Evolutionary conservation across 2,888 invertebrate species (phyloP).

Genomic region (Minunthozetes semirufus): DNA sequence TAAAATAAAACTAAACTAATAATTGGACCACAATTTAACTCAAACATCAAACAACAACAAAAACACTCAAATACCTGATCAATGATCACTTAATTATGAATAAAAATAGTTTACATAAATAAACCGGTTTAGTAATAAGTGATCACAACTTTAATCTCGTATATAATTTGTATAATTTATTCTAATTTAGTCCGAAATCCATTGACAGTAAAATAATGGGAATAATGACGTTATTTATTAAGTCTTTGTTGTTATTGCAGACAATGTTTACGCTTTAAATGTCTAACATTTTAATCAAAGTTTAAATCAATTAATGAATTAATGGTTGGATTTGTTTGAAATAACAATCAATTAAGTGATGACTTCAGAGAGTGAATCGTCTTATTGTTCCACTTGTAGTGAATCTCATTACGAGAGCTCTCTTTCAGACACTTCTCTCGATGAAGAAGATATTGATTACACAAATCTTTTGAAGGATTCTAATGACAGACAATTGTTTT

Average conservation of each 20-base stretch:
- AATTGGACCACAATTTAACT: background rate
- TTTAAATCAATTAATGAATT: background rate
- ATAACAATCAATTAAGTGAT: background rate
- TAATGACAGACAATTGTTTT: background rate
- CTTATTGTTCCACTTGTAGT: conserved; percentile 16
- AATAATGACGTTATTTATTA: background rate
- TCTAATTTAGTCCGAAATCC: too few species aligned
- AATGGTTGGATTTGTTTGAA: background rate
- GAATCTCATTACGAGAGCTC: background rate
- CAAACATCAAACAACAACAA: too few species aligned
- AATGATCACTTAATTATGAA: too few species aligned
- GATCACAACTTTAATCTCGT: too few species aligned
- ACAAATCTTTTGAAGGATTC: background rate
- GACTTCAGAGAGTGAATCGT: background rate
- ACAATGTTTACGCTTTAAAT: background rate
- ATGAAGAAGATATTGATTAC: conserved; percentile 9
- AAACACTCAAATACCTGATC: too few species aligned
- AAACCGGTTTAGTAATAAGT: too few species aligned
- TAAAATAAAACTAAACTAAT: background rate
- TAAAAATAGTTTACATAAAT: too few species aligned
- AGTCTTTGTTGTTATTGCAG: background rate
- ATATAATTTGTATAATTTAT: too few species aligned
- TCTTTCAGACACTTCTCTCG: background rate
- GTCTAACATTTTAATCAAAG: background rate
- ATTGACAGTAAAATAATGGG: too few species aligned